Evolutionary conservation across 2,797 vertebrate genomes (phyloP).

Genomic region (Pithecia hirsuta): DNA sequence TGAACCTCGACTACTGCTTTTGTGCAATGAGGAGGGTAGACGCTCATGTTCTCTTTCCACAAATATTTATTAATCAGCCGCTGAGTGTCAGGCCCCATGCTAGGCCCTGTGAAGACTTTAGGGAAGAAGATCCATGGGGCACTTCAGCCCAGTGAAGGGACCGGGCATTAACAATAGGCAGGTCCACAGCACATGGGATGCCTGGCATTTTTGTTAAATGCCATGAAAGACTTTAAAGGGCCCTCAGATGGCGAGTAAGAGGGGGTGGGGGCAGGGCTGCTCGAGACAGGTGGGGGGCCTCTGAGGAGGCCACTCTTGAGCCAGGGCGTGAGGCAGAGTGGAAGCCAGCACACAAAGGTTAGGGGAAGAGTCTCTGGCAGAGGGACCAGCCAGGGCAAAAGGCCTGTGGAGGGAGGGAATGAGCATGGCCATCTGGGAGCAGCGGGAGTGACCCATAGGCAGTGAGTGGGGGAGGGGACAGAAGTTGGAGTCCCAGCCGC

Average conservation of each 20-base stretch:
- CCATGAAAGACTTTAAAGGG: not conserved
- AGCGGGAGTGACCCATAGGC: not conserved
- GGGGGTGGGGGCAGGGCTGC: not conserved
- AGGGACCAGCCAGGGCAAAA: not conserved
- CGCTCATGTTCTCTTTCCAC: not conserved
- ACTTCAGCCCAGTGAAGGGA: not conserved
- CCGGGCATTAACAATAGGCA: not conserved
- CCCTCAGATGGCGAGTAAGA: not conserved
- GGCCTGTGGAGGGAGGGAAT: not conserved
- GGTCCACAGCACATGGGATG: not conserved
- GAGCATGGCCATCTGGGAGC: not conserved
- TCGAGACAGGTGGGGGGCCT: not conserved
- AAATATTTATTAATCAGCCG: not conserved
- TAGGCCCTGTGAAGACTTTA: not conserved
- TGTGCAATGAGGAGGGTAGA: not conserved
- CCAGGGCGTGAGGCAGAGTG: not conserved
- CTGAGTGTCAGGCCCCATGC: not conserved
- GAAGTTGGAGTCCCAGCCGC: too few species aligned
- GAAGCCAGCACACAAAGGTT: not conserved
- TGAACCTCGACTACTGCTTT: constrained; percentile 9
- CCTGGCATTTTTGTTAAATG: not conserved
- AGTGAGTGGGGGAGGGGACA: not conserved
- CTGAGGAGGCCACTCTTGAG: not conserved
- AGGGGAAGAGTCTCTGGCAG: not conserved
- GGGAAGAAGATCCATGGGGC: not conserved